These are phyloP conservation scores for Folsomia manolachei DNA, from an alignment of 2,888 invertebrate species.

Conservation along the genomic window DNA sequence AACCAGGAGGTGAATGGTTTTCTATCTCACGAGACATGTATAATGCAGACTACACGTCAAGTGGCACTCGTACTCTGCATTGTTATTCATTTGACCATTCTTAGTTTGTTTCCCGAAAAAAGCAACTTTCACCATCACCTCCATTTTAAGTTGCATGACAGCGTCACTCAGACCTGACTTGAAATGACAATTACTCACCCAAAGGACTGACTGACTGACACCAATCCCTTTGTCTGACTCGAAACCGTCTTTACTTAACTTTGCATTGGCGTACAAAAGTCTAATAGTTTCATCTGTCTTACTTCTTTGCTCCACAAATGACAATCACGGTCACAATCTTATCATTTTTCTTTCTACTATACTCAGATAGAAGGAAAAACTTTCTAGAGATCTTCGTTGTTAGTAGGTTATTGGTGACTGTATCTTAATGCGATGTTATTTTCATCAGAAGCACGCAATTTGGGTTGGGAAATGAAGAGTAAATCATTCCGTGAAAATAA, in stretches of 20 bases:
- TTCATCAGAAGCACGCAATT: not conserved
- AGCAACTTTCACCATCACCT: not conserved
- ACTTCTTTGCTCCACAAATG: not conserved
- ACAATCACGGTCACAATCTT: too few species aligned
- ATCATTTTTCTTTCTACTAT: not conserved
- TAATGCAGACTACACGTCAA: too few species aligned
- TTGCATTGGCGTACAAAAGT: not conserved
- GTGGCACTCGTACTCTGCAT: too few species aligned
- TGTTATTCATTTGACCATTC: not conserved
- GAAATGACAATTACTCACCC: not conserved
- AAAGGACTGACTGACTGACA: too few species aligned
- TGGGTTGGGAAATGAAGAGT: not conserved
- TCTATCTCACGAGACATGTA: too few species aligned
- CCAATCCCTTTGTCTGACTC: too few species aligned
- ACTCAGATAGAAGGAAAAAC: not conserved
- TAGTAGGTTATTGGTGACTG: not conserved
- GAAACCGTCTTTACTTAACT: too few species aligned
- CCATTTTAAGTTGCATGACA: not conserved
- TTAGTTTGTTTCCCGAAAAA: not conserved
- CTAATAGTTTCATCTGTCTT: not conserved
- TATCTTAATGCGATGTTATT: not conserved
- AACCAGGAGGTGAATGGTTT: too few species aligned
- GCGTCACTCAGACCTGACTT: not conserved
- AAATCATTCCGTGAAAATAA: not conserved
- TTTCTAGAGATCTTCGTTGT: not conserved